Conservation (phyloP, 2,797 vertebrate genomes). For the Petrocephalus sullivani region DNA sequence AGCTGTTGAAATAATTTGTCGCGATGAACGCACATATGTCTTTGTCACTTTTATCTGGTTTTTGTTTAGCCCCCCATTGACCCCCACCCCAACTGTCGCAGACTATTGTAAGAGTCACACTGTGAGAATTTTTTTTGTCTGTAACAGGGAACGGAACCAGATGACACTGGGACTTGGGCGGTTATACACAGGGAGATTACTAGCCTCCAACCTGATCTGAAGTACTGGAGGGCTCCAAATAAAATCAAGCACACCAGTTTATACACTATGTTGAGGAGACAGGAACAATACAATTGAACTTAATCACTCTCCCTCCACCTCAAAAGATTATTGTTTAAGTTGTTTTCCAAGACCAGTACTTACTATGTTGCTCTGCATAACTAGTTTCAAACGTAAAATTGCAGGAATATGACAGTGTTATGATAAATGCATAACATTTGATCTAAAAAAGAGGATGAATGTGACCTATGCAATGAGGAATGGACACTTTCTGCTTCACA, state of each 20-base stretch:
- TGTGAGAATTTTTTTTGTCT: neutral
- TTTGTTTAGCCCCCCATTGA: neutral
- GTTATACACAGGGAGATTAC: neutral
- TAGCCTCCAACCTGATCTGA: neutral
- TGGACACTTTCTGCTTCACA: neutral
- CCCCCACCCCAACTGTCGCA: neutral
- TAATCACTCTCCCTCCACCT: neutral
- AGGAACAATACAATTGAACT: neutral
- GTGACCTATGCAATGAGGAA: neutral
- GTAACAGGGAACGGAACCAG: neutral
- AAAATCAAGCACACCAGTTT: neutral
- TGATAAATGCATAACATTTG: neutral
- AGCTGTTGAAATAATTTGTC: neutral
- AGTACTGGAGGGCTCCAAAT: neutral
- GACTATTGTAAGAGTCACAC: neutral
- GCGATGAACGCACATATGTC: neutral
- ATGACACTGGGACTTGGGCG: neutral
- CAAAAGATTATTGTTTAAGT: neutral
- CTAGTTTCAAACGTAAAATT: neutral
- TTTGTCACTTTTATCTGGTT: neutral
- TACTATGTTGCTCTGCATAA: neutral
- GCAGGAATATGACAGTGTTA: neutral
- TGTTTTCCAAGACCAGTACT: neutral
- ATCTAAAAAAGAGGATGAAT: neutral
- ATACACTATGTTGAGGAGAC: neutral